Evolutionary conservation across 1,140 invertebrate genomes (phyloP).

Genomic region (Andrena cerasifolii): DNA sequence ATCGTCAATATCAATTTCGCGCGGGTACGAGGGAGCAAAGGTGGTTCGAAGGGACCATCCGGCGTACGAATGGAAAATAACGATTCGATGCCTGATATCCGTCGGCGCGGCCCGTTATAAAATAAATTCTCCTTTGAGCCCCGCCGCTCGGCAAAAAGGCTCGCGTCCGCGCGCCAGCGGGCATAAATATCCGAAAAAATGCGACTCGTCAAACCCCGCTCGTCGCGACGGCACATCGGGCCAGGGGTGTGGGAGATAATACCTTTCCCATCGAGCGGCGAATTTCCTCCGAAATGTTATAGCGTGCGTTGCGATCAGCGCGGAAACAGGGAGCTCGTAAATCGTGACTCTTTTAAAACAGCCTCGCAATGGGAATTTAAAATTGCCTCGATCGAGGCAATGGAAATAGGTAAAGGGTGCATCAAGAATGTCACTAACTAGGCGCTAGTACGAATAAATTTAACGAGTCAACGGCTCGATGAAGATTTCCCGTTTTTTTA

Average conservation of each 20-base stretch:
- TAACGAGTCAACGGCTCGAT: no score
- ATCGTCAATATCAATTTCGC: conserved; percentile 65
- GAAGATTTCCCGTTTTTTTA: no score
- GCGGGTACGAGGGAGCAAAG: conserved; percentile 48
- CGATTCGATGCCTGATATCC: conserved; percentile 63
- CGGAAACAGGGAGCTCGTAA: no score
- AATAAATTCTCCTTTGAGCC: conserved; percentile 54
- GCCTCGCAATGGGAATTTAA: no score
- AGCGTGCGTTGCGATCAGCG: background rate
- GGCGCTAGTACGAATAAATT: no score
- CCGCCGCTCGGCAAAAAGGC: conserved; percentile 41
- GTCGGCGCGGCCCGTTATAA: conserved; percentile 60
- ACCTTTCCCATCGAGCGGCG: conserved; percentile 5
- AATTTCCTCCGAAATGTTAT: background rate
- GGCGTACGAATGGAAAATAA: conserved; percentile 62
- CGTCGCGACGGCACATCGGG: background rate
- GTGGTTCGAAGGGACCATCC: conserved; percentile 53
- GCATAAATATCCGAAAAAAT: conserved; percentile 51
- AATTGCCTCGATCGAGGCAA: no score
- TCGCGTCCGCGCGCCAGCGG: conserved; percentile 8
- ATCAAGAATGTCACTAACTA: no score
- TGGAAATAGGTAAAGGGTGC: no score
- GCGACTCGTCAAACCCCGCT: conserved; percentile 47
- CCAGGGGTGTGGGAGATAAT: conserved; percentile 10
- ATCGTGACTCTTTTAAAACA: no score